Evolutionary conservation across 2,888 invertebrate species (phyloP), one percentile per base, ranked within the genome.

Genomic region (Homarus gammarus): DNA sequence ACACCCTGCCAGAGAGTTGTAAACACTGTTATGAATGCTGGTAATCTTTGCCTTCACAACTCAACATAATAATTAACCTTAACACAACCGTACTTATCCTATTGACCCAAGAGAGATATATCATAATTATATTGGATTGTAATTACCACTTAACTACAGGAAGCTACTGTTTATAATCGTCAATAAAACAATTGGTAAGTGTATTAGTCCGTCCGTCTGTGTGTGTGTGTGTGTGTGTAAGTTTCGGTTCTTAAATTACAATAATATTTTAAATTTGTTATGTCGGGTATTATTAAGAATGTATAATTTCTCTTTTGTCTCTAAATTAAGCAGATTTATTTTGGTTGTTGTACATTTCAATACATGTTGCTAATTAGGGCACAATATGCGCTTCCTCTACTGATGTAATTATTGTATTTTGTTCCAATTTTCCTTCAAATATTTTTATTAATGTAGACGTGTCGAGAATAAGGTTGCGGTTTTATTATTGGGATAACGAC

Each of bases 311-410:
- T 22, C 40, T 22, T 78, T 61, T 56, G 27, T 61, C n/a, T n/a
- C n/a, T 36, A 78, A 56, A 56, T 22, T 61, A n/a, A 79, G n/a
- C 27, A 79, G 38, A 79, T 79, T 79, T 79, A n/a, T 36, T 79
- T 79, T 79, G 79, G 79, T 79, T 79, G 79, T 79, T 79, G 79
- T 79, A 79, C 64, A 79, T 79, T 79, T 79, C 79, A 79, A 36
- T 79, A 64, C 33, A 78, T 77, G 31, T 79, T 64, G 8, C 64
- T 64, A 64, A 64, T 36, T 64, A 79, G 79, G 79, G 79, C 56
- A 79, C 61, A 79, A 61, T 22, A 51, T 79, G 61, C 40, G 56
- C 61, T 40, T 79, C 64, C 36, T 38, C 64, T 64, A 64, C n/a
- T 27, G 27, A 27, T 64, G 64, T 64, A 64, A 18, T 61, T 79